Base-by-base conservation (phyloP, 2,888 invertebrate species). In the Cantharis rustica region DNA sequence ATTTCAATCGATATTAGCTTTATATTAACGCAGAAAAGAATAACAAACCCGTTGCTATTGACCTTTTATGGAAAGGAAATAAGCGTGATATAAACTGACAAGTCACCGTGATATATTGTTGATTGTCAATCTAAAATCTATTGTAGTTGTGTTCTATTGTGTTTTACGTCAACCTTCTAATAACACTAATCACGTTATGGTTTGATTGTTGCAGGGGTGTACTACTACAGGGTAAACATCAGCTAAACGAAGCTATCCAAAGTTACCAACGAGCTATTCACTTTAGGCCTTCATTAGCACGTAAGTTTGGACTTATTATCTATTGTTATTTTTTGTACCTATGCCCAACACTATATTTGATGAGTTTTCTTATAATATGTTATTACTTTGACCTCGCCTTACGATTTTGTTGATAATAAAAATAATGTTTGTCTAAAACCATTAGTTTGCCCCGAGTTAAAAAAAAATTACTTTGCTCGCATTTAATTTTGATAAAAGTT, bases 221-320 rank as follows among this genome's bases (percentile, higher is more conserved):
- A 86, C 90, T 98, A 86, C 93, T 96, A 84, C 97, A 98, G 89
- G 95, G 96, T 85, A 94, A 95, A 89, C 93, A 94, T 86, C 92
- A 96, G 85, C 94, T 94, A 88, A 93, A 95, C 83, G 96, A 96
- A 87, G 97, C 98, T 79, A 93, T 97, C 86, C 93, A 94, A 88
- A 96, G 96, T 90, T 98, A 97, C 89, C 94, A 95, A 88, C 92
- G 93, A 85, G 98, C 98, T 82, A 96, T 98, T 87, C 94, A 95
- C 89, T 98, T 95, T 90, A 92, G 98, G 88, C 97, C 98, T 81
- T 95, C 96, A 85, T 92, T 98, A 89, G 97, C 97, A 87, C 92
- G 98, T 98, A 91, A 95, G 96, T 95, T 71, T 73, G 17, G 61
- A n/a, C n/a, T 20, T 20, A 23, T 66, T 20, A 17, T 20, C 17